A percentile compares a stretch with the other conserved stretches of the same genome.
phyloP scores from a whole-genome alignment of 2,888 invertebrate species.

The Palloptera scutellata region DNA sequence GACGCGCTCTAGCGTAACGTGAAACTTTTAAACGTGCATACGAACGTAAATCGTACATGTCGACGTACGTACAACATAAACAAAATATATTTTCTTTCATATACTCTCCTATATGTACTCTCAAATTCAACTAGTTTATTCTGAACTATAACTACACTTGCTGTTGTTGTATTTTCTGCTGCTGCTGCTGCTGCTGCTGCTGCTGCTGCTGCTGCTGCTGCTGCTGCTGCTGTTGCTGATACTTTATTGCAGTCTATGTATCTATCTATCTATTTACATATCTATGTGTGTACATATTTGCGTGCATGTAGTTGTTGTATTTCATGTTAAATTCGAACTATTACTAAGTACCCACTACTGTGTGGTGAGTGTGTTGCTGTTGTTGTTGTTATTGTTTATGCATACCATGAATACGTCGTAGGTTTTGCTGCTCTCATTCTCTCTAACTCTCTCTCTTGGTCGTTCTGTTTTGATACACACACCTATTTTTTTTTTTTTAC shows the following conservation, averaged over 20 bases:
- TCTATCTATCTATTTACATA: background rate
- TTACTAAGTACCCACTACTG: background rate
- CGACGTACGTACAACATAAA: too few species aligned
- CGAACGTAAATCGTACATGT: too few species aligned
- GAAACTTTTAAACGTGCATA: too few species aligned
- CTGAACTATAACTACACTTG: background rate
- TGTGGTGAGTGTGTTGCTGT: too few species aligned
- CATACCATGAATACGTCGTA: slow-evolving; percentile 2
- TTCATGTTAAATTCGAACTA: background rate
- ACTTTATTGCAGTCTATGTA: background rate
- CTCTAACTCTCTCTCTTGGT: background rate
- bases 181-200: slow-evolving; percentile 1
- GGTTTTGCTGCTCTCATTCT: slow-evolving; percentile 4
- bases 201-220: slow-evolving; percentile 1
- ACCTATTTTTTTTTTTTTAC: slow-evolving; percentile 10
- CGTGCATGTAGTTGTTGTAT: background rate
- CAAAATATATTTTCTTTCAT: too few species aligned
- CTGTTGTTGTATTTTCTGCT: background rate
- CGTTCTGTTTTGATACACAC: background rate
- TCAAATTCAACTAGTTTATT: too few species aligned
- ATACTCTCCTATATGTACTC: too few species aligned
- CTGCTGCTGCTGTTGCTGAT: slow-evolving; percentile 14
- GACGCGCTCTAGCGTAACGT: too few species aligned
- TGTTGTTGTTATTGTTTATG: background rate
- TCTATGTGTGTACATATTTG: slow-evolving; percentile 1